Conservation (phyloP, 1,140 invertebrate genomes). For the Zaprionus vittiger region DNA sequence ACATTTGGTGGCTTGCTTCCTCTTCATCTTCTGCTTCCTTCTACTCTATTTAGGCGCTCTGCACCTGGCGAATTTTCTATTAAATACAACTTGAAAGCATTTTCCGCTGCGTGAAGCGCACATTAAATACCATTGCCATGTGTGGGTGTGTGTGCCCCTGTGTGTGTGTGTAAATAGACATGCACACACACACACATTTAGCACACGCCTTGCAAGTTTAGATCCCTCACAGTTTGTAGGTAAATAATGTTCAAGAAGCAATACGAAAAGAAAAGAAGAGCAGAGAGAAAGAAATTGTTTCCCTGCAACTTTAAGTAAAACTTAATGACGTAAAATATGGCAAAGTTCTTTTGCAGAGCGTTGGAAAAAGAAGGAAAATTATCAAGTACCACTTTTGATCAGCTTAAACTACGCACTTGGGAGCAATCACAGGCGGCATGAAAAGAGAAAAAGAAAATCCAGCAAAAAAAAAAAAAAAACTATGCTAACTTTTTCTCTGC, state of each 20-base stretch:
- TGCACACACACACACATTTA: not conserved
- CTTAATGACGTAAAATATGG: slow-evolving; percentile 78
- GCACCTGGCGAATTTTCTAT: slow-evolving; percentile 27
- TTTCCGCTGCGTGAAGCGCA: slow-evolving; percentile 34
- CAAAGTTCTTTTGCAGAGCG: slow-evolving; percentile 44
- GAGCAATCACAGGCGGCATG: slow-evolving; percentile 58
- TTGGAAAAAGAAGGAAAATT: slow-evolving; percentile 17
- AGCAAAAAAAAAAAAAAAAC: slow-evolving; percentile 42
- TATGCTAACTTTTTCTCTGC: slow-evolving; percentile 57
- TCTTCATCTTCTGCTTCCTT: slow-evolving; percentile 6
- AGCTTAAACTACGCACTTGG: slow-evolving; percentile 72
- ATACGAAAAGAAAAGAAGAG: not conserved
- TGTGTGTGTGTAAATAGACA: slow-evolving; percentile 42
- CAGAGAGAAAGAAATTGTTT: slow-evolving; percentile 37
- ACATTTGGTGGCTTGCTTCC: slow-evolving; percentile 2
- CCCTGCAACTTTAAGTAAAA: slow-evolving; percentile 54
- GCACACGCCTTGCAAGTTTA: slow-evolving; percentile 13
- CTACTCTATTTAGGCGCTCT: not conserved
- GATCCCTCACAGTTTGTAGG: slow-evolving; percentile 47
- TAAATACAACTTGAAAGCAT: slow-evolving; percentile 51
- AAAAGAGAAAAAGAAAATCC: not conserved
- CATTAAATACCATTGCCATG: slow-evolving; percentile 36
- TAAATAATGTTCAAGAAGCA: slow-evolving; percentile 53
- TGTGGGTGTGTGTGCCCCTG: slow-evolving; percentile 1
- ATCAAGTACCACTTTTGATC: slow-evolving; percentile 74